Base-by-base conservation (phyloP, 2,888 invertebrate species). In the Drosophila longiperda region DNA sequence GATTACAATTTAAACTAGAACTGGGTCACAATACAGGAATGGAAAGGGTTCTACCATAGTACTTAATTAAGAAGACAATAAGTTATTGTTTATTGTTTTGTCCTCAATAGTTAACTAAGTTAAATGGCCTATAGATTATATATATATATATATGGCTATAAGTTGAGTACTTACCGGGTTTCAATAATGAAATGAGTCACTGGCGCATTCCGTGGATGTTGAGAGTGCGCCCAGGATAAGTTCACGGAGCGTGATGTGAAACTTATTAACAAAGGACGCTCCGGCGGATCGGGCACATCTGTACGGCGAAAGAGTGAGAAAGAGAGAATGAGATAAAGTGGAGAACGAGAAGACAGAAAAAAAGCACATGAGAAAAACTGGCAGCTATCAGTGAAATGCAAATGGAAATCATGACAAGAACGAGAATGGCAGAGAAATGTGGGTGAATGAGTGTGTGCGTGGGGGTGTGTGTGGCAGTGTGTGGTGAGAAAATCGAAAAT, bases 201-300 rank as follows among this genome's bases (percentile, higher is more conserved):
- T 75, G 95, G 94, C 90, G 95, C 95, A 94, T 95, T 95, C 92
- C 96, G 95, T 74, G 95, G 94, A 93, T 96, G 95, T 85, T 95
- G 95, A 78, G 96, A 95, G 71, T 95, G 95, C 68, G 96, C 95
- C 96, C 96, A 96, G 63, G 96, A 96, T 87, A 96, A 93, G 93
- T 96, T 96, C 89, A 96, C 96, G 49, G 95, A 95, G 83, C 96
- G 94, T 78, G 96, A 96, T 75, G 96, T 96, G 93, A 96, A 96
- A 92, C 95, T 95, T 93, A 95, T 95, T 92, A 96, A 94, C 90
- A 96, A 94, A 79, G 96, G 96, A 83, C 95, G 94, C 84, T 96
- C 96, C 80, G 96, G 96, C 78, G 96, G 95, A 92, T 95, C 95
- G 71, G 96, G 95, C 89, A 95, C 95, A 94, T 95, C 95, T 95